Base-by-base conservation (phyloP, 2,797 vertebrate species). In the Arctocebus calabarensis region DNA sequence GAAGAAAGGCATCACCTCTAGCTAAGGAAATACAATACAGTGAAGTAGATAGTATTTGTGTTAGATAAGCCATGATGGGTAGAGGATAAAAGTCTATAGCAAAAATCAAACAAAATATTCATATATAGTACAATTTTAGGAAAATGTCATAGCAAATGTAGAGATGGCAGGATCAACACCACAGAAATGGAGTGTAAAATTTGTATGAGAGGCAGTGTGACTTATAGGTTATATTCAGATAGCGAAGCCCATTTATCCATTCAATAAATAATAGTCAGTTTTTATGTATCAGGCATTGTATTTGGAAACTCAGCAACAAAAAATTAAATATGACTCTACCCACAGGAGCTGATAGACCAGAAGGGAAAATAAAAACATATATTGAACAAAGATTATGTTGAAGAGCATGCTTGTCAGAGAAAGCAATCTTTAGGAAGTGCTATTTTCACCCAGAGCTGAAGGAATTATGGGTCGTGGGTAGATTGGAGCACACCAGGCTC, bases 371-470 rank as follows among this genome's bases (percentile, higher is more conserved):
- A 25, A 64, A 61, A 48, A 77, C 27, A 48, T 45, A n/a, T 17
- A n/a, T 7, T 34, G 52, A 81, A 73, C 22, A 84, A 57, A 17
- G 52, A 90, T 61, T 66, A 61, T 25, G 13, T 29, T 77, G 66
- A 43, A 81, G 20, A 48, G 62, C 8, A 73, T 89, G 13, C 3
- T 29, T 73, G 9, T 73, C 22, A 73, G 57, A 83, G 55, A 96
- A 95, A 74, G 32, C 13, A n/a, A 29, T 48, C 40, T 37, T 68
- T 22, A 88, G 45, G 20, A 84, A 55, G 37, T 48, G 5, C 22
- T 78, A 45, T 82, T 93, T 94, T 88, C 12, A 88, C 43, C 43
- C 40, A 52, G 25, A 88, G 3, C n/a, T 82, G 22, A 89, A 70
- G n/a, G 7, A 70, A 88, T 37, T 8, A 84, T 79, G 22, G 9